A percentile compares a stretch with the other conserved stretches of the same genome.
phyloP scores from a whole-genome alignment of 1,140 invertebrate species.

The Linepithema humile region DNA sequence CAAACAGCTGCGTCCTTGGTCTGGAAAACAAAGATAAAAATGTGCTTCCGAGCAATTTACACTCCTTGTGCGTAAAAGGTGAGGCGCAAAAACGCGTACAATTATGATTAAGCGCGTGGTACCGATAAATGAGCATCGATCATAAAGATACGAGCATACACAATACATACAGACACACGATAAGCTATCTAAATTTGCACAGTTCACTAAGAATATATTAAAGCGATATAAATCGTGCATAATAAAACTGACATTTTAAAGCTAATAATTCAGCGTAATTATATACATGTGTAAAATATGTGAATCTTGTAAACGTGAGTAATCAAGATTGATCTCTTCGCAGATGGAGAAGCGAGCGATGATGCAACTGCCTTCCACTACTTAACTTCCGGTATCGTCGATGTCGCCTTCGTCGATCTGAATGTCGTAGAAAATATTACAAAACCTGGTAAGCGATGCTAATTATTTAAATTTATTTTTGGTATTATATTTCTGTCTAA shows the following conservation, averaged over 20 bases:
- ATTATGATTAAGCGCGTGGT: background rate
- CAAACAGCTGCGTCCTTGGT: conserved; percentile 86
- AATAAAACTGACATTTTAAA: background rate
- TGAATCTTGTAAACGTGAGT: background rate
- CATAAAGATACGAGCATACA: background rate
- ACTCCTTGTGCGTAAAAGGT: conserved; percentile 71
- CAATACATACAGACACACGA: background rate
- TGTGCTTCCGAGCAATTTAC: conserved; percentile 72
- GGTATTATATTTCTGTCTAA: background rate
- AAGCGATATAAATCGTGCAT: background rate
- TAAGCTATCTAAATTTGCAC: background rate
- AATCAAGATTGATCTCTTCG: conserved; percentile 2
- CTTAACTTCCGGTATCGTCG: conserved; percentile 90
- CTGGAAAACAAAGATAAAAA: conserved; percentile 69
- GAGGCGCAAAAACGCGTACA: background rate
- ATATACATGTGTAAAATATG: background rate
- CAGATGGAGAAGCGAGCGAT: conserved; percentile 27
- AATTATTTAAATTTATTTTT: background rate
- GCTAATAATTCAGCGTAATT: background rate
- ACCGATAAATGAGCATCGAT: background rate
- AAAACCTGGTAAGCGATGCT: conserved; percentile 63
- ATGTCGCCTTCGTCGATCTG: conserved; percentile 94
- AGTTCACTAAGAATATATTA: background rate
- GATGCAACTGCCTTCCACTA: conserved; percentile 90
- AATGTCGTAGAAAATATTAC: conserved; percentile 87